Conservation (phyloP, 2,888 invertebrate genomes). For the Petrolisthes manimaculis region DNA sequence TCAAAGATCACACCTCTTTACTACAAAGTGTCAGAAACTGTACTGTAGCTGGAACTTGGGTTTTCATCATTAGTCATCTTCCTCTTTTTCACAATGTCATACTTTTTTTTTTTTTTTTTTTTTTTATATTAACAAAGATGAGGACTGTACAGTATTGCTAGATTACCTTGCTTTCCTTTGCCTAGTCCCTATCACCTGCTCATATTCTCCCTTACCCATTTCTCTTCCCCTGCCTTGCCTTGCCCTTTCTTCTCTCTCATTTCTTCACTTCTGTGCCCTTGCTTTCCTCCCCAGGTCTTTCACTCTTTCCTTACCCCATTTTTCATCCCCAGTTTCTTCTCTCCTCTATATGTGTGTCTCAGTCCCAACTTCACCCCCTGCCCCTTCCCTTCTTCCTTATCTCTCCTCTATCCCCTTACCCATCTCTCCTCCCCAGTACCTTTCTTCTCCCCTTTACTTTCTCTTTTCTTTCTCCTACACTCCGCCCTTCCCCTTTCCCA, state of each 20-base stretch:
- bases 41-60: too few relatives aligned
- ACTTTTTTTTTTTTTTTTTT: neutral
- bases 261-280: neutral
- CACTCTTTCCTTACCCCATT: neutral
- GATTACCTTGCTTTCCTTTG: neutral
- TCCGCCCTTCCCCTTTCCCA: neutral
- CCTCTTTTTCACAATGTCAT: neutral
- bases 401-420: neutral
- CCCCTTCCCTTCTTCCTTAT: neutral
- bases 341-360: neutral
- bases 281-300: neutral
- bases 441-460: conserved; percentile 8
- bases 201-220: neutral
- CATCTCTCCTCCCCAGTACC: neutral
- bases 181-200: neutral
- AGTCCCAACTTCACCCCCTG: neutral
- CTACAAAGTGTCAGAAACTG: too few relatives aligned
- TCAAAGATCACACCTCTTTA: too few relatives aligned
- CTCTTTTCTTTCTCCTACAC: neutral
- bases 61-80: too few relatives aligned
- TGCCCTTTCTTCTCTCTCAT: conserved; percentile 1
- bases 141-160: neutral
- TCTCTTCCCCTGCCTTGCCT: neutral
- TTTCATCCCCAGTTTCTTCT: neutral
- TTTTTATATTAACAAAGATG: neutral